Conservation (phyloP, 2,888 invertebrate species). For the Monochamus alternatus region DNA sequence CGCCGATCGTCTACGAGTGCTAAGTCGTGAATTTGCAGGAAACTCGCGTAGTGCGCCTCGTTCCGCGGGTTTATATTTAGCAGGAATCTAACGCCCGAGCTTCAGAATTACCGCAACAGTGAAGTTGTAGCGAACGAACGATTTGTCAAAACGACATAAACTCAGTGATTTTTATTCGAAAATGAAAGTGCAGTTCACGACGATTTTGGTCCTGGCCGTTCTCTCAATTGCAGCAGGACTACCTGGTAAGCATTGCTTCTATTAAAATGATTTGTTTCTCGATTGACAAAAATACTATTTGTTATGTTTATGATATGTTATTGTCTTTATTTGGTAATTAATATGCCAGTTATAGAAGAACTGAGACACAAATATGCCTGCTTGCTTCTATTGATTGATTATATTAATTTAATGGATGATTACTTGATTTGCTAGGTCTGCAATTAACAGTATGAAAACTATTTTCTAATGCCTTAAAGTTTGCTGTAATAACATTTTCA, state of each 20-base stretch:
- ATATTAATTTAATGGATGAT: no score
- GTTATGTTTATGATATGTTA: no score
- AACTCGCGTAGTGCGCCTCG: constrained; percentile 41
- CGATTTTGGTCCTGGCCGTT: constrained; percentile 1
- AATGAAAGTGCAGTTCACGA: constrained; percentile 30
- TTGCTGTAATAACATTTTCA: no score
- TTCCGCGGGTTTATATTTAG: constrained; percentile 45
- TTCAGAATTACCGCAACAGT: constrained; percentile 40
- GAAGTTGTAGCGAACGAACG: constrained; percentile 35
- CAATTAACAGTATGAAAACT: no score
- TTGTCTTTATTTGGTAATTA: no score
- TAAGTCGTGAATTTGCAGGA: constrained; percentile 20
- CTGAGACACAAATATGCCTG: no score
- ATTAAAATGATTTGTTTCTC: constrained; percentile 6
- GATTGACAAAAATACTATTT: neutral
- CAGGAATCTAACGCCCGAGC: constrained; percentile 41
- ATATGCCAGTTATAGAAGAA: no score
- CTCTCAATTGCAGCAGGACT: constrained; percentile 7
- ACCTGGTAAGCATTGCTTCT: constrained; percentile 24
- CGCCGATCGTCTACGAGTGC: constrained; percentile 14
- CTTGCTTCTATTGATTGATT: no score
- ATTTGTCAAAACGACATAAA: constrained; percentile 19
- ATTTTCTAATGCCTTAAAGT: no score
- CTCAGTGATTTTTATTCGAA: constrained; percentile 25
- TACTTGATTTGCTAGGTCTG: no score